phyloP scores from a whole-genome alignment of 2,797 vertebrate genomes.

The Acrossocheilus fasciatus region DNA sequence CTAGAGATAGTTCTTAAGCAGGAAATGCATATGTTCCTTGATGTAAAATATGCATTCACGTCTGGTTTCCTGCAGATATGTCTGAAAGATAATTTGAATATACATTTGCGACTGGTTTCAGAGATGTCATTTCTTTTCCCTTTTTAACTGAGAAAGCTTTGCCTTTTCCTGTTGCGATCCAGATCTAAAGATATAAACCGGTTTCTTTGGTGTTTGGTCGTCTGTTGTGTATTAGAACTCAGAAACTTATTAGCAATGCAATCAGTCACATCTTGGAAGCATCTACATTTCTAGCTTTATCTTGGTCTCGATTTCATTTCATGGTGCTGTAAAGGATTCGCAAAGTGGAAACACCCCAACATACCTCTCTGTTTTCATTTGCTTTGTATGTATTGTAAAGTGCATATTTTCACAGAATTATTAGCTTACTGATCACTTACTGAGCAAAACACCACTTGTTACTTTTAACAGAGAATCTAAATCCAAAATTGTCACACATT shows the following conservation, averaged over 20 bases:
- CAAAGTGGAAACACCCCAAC: background rate
- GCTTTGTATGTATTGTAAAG: background rate
- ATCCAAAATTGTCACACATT: constrained; percentile 18
- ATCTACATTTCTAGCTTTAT: background rate
- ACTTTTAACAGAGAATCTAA: background rate
- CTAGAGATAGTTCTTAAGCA: background rate
- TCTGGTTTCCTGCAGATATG: constrained; percentile 58
- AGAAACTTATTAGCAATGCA: constrained; percentile 41
- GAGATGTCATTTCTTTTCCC: constrained; percentile 15
- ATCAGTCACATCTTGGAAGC: background rate
- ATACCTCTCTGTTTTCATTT: background rate
- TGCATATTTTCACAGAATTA: constrained; percentile 15
- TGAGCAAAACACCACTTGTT: constrained; percentile 23
- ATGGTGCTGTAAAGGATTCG: background rate
- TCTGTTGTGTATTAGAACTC: constrained; percentile 46
- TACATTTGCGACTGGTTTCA: constrained; percentile 68
- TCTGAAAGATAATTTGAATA: constrained; percentile 68
- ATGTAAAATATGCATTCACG: constrained; percentile 44
- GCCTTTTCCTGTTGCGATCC: constrained; percentile 36
- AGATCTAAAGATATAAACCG: constrained; percentile 33
- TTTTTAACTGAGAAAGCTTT: constrained; percentile 33
- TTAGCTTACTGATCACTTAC: background rate
- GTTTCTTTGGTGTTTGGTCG: constrained; percentile 49
- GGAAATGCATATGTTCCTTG: constrained; percentile 8
- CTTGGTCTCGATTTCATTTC: background rate